Conservation (phyloP, 2,888 invertebrate genomes). For the Danaus chrysippus region DNA sequence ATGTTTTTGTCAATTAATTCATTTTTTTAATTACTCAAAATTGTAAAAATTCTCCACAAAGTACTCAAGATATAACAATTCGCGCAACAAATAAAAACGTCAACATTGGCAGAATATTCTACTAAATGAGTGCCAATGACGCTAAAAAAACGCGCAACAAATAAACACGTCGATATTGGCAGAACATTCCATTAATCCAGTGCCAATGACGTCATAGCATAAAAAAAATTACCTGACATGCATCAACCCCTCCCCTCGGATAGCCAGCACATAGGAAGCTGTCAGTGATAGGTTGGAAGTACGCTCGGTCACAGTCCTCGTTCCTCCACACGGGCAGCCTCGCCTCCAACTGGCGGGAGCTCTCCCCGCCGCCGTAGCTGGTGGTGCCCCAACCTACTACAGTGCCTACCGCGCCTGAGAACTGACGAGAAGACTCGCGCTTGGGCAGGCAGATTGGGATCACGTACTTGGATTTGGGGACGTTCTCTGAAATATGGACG, state of each 20-base stretch:
- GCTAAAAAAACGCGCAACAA: too few relatives aligned
- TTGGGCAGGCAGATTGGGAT: slow-evolving; percentile 92
- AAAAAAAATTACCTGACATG: slow-evolving; percentile 85
- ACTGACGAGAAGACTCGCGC: slow-evolving; percentile 73
- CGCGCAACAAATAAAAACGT: too few relatives aligned
- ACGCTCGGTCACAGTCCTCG: slow-evolving; percentile 92
- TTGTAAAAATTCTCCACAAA: too few relatives aligned
- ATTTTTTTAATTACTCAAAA: too few relatives aligned
- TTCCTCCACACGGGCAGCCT: slow-evolving; percentile 93
- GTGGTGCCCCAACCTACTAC: slow-evolving; percentile 97
- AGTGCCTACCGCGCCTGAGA: slow-evolving; percentile 88
- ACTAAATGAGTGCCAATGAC: too few relatives aligned
- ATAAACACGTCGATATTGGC: too few relatives aligned
- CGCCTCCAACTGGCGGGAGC: slow-evolving; percentile 90
- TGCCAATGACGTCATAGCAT: too few relatives aligned
- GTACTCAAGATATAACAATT: too few relatives aligned
- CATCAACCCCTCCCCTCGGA: slow-evolving; percentile 93
- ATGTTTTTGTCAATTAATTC: too few relatives aligned
- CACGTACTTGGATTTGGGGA: slow-evolving; percentile 89
- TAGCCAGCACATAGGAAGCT: slow-evolving; percentile 95
- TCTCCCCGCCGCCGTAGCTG: slow-evolving; percentile 92
- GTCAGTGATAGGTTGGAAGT: slow-evolving; percentile 94
- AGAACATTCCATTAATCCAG: too few relatives aligned
- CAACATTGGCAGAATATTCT: too few relatives aligned
- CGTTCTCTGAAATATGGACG: slow-evolving; percentile 75